A percentile compares a stretch with the other conserved stretches of the same genome.
phyloP scores from a whole-genome alignment of 2,797 vertebrate genomes.

The Sebastiscus albofasciatus region DNA sequence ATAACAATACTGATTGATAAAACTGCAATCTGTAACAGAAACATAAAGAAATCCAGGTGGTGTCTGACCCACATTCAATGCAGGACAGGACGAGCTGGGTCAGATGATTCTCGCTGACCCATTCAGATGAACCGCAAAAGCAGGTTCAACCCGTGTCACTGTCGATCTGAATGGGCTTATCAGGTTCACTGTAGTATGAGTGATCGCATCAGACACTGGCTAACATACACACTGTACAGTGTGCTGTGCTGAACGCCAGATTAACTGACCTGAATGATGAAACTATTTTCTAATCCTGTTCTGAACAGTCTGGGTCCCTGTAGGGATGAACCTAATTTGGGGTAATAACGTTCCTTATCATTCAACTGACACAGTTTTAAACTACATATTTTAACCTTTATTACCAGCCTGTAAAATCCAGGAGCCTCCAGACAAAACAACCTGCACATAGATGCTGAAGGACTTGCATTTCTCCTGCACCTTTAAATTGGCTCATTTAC shows the following conservation, averaged over 20 bases:
- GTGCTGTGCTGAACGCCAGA: neutral
- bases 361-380: neutral
- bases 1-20: neutral
- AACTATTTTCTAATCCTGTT: neutral
- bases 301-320: neutral
- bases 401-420: neutral
- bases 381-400: neutral
- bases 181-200: neutral
- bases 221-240: neutral
- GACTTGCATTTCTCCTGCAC: neutral
- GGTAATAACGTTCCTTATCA: neutral
- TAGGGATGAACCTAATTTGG: neutral
- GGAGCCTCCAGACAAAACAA: neutral
- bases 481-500: neutral
- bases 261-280: constrained; percentile 10
- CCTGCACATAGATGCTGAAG: neutral
- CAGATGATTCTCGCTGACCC: neutral
- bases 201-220: neutral
- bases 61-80: neutral
- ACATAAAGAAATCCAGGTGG: neutral
- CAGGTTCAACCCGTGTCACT: neutral
- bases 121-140: neutral
- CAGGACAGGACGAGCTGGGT: neutral
- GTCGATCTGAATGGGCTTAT: neutral
- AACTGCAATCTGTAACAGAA: neutral